Conservation (phyloP, 2,797 vertebrate genomes). For the Gallirallus australis region DNA sequence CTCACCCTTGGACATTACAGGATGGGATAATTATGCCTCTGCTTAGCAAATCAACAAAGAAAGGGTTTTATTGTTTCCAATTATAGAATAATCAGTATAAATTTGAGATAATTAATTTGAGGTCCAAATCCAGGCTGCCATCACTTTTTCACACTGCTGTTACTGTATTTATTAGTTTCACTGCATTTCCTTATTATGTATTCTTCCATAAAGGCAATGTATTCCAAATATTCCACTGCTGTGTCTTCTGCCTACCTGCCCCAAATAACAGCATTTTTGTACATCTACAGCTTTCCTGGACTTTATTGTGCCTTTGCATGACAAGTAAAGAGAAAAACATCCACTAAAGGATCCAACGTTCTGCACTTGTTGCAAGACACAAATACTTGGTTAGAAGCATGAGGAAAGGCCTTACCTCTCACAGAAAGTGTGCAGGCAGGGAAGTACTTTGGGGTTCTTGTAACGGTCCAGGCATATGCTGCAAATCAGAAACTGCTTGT, state of each 20-base stretch:
- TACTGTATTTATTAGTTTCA: conserved; percentile 5
- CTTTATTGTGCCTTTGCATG: not conserved
- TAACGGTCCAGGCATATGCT: conserved; percentile 99
- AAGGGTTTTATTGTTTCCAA: not conserved
- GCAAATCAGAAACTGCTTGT: conserved; percentile 99
- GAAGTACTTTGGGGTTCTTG: conserved; percentile 97
- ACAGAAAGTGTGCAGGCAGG: conserved; percentile 98
- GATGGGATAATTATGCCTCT: conserved; percentile 10
- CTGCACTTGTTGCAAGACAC: not conserved
- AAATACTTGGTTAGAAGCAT: not conserved
- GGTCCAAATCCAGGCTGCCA: not conserved
- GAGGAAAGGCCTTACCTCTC: conserved; percentile 87
- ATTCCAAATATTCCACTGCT: not conserved
- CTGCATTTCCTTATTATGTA: conserved; percentile 14
- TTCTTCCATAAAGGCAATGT: not conserved
- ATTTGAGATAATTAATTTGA: conserved; percentile 12
- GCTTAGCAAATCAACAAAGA: conserved; percentile 13
- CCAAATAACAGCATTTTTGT: not conserved
- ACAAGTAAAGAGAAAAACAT: not conserved
- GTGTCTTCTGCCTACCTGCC: not conserved
- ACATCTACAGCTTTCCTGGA: not conserved
- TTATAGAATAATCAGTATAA: conserved; percentile 8
- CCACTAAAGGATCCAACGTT: not conserved
- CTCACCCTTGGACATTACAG: not conserved
- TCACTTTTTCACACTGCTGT: not conserved